A percentile compares a stretch with the other conserved stretches of the same genome.
Conservation (phyloP, 1,140 invertebrate species). For the Orius laevigatus region DNA sequence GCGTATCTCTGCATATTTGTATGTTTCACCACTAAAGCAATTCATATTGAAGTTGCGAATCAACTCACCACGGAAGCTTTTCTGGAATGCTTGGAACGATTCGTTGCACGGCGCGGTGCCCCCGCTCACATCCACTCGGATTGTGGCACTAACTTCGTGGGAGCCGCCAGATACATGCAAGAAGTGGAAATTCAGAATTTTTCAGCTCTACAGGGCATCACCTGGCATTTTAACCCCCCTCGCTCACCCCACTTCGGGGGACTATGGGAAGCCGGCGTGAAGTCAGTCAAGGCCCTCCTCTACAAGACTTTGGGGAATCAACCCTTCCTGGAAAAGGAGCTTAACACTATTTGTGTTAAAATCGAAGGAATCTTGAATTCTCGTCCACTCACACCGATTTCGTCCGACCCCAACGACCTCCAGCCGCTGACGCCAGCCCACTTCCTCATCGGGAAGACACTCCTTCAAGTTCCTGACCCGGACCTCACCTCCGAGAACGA, state of each 20-base stretch:
- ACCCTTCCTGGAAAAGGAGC: neutral
- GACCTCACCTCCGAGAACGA: neutral
- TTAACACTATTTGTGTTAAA: conserved; percentile 5
- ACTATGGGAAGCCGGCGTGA: conserved; percentile 22
- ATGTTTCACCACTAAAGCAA: conserved; percentile 15
- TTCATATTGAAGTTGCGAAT: conserved; percentile 22
- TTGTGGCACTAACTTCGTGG: conserved; percentile 25
- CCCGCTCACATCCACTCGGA: conserved; percentile 21
- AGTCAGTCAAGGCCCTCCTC: conserved; percentile 22
- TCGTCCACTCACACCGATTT: conserved; percentile 10
- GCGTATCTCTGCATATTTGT: neutral
- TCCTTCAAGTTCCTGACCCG: conserved; percentile 1
- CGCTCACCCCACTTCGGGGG: conserved; percentile 13
- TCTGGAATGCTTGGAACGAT: conserved; percentile 23
- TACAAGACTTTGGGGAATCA: neutral
- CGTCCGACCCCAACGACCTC: conserved; percentile 6
- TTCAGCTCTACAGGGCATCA: neutral
- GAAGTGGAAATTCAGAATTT: conserved; percentile 1
- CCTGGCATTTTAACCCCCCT: conserved; percentile 9
- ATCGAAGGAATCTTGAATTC: conserved; percentile 11
- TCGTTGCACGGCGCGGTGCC: conserved; percentile 22
- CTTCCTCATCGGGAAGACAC: conserved; percentile 6
- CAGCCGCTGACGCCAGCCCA: conserved; percentile 4
- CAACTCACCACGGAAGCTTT: conserved; percentile 18
- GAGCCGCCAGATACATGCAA: conserved; percentile 14